These are phyloP conservation scores for Eugnorisma glareosa DNA, from an alignment of 2,888 invertebrate genomes.

Conservation along the genomic window DNA sequence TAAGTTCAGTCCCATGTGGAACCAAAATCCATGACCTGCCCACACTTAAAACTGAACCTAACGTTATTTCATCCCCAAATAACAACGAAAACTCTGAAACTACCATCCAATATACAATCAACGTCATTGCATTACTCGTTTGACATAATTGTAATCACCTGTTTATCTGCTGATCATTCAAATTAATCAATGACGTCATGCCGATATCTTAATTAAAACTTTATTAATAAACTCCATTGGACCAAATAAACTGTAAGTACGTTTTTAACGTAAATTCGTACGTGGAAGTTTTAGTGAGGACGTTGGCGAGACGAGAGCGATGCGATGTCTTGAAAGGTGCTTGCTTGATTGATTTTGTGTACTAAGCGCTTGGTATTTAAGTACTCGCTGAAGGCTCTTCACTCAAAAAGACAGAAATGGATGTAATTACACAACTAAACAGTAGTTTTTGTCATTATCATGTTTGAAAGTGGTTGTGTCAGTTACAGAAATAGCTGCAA, in stretches of 20 bases:
- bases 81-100: conserved; percentile 21
- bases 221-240: conserved; percentile 84
- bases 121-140: conserved; percentile 62
- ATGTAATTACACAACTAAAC: background rate
- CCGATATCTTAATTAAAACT: conserved; percentile 88
- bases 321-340: background rate
- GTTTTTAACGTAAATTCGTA: conserved; percentile 81
- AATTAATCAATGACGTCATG: conserved; percentile 83
- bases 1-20: background rate
- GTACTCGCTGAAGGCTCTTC: background rate
- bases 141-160: conserved; percentile 85
- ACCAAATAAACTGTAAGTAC: conserved; percentile 81
- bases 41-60: background rate
- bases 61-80: conserved; percentile 12
- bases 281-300: conserved; percentile 61
- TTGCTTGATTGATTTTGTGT: background rate
- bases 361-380: background rate
- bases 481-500: background rate
- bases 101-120: conserved; percentile 48
- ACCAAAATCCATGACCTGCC: background rate
- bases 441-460: background rate
- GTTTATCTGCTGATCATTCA: conserved; percentile 82
- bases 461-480: background rate
- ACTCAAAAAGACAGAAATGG: background rate
- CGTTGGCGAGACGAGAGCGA: conserved; percentile 52